Evolutionary conservation across 92 coral and sea anemone species (phyloP), one percentile per base, ranked within the genome.

Genomic region (Virgularia gustaviana): DNA sequence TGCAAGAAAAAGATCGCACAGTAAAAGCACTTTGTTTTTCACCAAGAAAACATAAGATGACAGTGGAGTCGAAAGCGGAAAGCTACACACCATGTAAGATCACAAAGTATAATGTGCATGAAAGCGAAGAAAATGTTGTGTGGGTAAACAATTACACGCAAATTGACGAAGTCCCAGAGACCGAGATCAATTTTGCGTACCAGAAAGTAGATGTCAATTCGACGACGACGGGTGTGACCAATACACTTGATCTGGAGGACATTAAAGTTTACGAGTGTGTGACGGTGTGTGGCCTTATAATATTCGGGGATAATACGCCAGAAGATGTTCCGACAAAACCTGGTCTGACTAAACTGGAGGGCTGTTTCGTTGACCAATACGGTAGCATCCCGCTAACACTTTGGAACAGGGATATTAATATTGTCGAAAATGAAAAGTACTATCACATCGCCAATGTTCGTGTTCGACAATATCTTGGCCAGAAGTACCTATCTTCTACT

Each of bases 371-470:
- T 12, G 88, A 84, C 81, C 65, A 72, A 54, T 20, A 34, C 66
- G 88, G 88, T 32, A 70, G 34, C 24, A 57, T 71, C 33, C 88
- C 85, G 24, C 38, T 84, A 63, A 84, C 84, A 22, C 45, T 84
- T 36, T 84, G 84, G 88, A 84, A 84, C 77, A 45, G 73, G 29
- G 78, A 84, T 42, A 84, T 72, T 64, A 72, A 73, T 36, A 32
- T 20, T 34, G 70, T 57, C 16, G 41, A 79, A 57, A 70, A 84
- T 23, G 85, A 76, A 23, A 58, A 73, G 36, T 79, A 70, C 44
- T 79, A 70, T 53, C 63, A 71, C 42, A 66, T 84, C 24, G 77
- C 57, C 16, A 79, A 79, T 66, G 56, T 79, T 55, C 75, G 78
- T 45, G 61, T 84, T 37, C 79, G 82, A 59, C 88, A 83, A 43